These are phyloP conservation scores for Athrips mouffetella DNA, from an alignment of 2,888 invertebrate genomes.

Conservation along the genomic window DNA sequence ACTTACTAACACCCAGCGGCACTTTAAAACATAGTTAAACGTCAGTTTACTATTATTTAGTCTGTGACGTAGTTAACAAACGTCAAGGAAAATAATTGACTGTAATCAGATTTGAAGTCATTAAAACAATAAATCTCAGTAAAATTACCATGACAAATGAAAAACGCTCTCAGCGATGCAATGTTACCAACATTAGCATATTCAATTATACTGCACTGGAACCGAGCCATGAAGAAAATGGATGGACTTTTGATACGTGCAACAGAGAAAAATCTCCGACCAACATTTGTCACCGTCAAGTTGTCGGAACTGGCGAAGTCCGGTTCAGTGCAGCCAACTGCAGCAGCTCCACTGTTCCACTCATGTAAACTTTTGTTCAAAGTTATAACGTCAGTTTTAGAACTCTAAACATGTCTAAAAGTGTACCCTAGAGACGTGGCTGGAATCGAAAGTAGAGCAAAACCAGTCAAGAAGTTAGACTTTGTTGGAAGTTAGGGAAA, in stretches of 20 bases:
- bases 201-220: slow-evolving; percentile 6
- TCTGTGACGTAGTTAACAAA: no score
- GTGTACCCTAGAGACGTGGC: neutral
- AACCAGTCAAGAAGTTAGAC: neutral
- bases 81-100: no score
- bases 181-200: slow-evolving; percentile 6
- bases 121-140: neutral
- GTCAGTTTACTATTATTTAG: no score
- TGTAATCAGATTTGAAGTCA: no score
- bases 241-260: slow-evolving; percentile 9
- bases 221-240: slow-evolving; percentile 4
- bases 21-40: no score
- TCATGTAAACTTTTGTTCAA: slow-evolving; percentile 10
- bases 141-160: neutral
- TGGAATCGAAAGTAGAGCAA: neutral
- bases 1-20: no score
- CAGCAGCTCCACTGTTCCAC: no score
- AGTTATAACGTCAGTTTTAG: slow-evolving; percentile 9
- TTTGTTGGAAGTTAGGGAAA: neutral
- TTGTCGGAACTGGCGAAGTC: slow-evolving; percentile 37
- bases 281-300: slow-evolving; percentile 50
- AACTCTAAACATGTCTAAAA: slow-evolving; percentile 4
- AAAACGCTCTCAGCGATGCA: neutral
- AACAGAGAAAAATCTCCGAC: slow-evolving; percentile 25
- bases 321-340: no score